Percentiles rank a stretch among this genome's conserved stretches.
Conservation (phyloP, 2,113 vertebrate species). For the Vombatus ursinus region DNA sequence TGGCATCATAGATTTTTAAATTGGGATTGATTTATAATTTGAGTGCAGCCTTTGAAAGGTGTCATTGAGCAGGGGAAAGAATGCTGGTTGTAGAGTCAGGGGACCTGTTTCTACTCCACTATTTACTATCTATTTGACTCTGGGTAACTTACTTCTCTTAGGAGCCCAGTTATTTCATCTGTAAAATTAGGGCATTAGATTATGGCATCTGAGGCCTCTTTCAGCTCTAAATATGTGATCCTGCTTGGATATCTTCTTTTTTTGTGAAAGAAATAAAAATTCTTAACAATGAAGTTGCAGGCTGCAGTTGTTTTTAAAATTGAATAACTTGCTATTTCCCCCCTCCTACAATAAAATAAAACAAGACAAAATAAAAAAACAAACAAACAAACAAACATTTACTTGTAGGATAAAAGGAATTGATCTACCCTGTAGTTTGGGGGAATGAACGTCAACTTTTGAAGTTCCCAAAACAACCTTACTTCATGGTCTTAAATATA, state of each 20-base stretch:
- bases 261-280: neutral
- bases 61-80: neutral
- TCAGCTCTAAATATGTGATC: neutral
- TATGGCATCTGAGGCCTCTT: neutral
- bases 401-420: conserved; percentile 61
- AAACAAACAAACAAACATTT: neutral
- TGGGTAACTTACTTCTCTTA: neutral
- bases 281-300: neutral
- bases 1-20: neutral
- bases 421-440: neutral
- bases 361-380: neutral
- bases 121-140: neutral
- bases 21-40: neutral
- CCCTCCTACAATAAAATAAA: neutral
- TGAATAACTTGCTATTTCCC: neutral
- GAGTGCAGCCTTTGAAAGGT: neutral
- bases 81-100: neutral
- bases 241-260: neutral
- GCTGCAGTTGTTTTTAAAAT: neutral
- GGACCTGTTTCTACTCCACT: neutral
- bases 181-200: neutral
- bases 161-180: neutral
- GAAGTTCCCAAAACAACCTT: conserved; percentile 69
- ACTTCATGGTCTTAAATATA: conserved; percentile 70
- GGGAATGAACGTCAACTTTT: conserved; percentile 60